Base-by-base conservation (phyloP, 53 echinoderm and acorn worm genomes). In the Hippasteria phrygiana region DNA sequence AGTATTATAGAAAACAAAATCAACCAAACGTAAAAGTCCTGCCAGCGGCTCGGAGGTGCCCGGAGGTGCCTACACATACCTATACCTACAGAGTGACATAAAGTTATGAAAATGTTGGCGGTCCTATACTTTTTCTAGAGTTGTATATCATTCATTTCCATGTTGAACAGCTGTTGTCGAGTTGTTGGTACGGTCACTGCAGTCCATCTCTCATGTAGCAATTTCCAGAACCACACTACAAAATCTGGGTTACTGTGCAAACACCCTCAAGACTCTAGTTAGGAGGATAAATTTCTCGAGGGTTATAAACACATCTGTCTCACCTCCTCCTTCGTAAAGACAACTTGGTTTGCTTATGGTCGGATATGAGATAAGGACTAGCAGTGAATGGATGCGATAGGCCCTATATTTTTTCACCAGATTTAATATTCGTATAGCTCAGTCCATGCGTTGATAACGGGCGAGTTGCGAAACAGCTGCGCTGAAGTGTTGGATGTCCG, bases 271-370 rank as follows among this genome's bases (percentile, higher is more conserved):
- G 59, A 24, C n/a, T n/a, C n/a, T n/a, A n/a, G 59, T 59, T 59
- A 26, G 3, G 24, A 24, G 59, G 59, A 5, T 59, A 26, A 26
- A 26, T 11, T 54, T 20, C 59, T 59, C 26, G 35, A 36, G 18
- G 69, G 69, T 7, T 67, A 36, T 35, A 67, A 67, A 67, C 65
- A 67, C 37, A 33, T 16, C 34, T 16, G 69, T 36, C 37, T 67
- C 69, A 59, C 65, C 65, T 31, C 31, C 26, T 11, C 0, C 4
- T 35, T 22, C 69, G 0, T 20, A 4, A 36, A 67, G 69, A 67
- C 31, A 67, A 67, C 69, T 10, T 8, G 11, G 69, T 67, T 67
- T 67, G 69, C 69, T 67, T 67, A 67, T 35, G 3, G 14, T 67
- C 69, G 69, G 69, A 67, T 33, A 67, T 67, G 33, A 67, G 37